phyloP scores from a whole-genome alignment of 2,888 invertebrate genomes.

The Hoplodrina blanda region DNA sequence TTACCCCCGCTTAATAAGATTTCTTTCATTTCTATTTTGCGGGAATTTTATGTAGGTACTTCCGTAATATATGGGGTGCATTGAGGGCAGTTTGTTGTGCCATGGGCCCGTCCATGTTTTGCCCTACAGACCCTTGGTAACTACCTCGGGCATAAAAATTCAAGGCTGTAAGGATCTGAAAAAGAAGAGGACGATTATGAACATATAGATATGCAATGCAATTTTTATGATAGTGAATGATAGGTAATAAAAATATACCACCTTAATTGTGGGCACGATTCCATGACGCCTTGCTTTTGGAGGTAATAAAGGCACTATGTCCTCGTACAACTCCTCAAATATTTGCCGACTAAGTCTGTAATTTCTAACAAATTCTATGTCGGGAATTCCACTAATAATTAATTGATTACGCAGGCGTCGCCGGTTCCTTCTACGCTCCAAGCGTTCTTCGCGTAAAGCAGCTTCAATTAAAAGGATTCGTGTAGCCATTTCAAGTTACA shows the following conservation, averaged over 20 bases:
- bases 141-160: too few species aligned
- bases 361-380: neutral
- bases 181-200: neutral
- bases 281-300: neutral
- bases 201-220: too few species aligned
- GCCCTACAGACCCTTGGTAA: neutral
- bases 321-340: constrained; percentile 1
- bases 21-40: constrained; percentile 6
- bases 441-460: neutral
- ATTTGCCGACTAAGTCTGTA: neutral
- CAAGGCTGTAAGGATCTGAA: constrained; percentile 1
- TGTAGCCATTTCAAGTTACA: neutral
- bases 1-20: constrained; percentile 10
- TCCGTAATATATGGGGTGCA: neutral
- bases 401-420: too few species aligned
- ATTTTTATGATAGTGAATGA: too few species aligned
- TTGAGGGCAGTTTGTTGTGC: neutral
- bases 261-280: neutral
- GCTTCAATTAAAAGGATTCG: constrained; percentile 1
- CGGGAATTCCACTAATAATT: neutral
- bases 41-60: constrained; percentile 5
- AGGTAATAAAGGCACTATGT: neutral
- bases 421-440: too few species aligned
- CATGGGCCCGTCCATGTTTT: constrained; percentile 2
- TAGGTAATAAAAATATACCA: neutral